Evolutionary conservation across 2,797 vertebrate genomes (phyloP), one percentile per base, ranked within the genome.

Genomic region (Gymnothorax javanicus): DNA sequence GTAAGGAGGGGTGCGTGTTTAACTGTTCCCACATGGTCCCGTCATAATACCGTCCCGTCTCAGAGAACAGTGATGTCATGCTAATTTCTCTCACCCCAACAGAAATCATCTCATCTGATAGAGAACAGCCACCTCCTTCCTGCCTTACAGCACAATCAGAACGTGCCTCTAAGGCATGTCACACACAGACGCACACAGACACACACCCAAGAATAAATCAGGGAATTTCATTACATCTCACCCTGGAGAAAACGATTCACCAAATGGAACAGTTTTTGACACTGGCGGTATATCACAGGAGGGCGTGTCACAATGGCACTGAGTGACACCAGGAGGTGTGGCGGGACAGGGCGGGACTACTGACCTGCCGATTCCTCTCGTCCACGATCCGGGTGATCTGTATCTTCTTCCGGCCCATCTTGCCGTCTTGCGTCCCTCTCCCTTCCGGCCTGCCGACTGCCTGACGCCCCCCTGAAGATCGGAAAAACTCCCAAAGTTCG

Each of bases 401-500:
- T 96, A 99, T 99, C 98, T 99, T 99, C 97, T 99, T 99, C 91
- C 98, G 96, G 95, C 99, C 98, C 98, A 99, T 99, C 95, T 96
- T 97, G 88, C 90, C 89, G 88, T 94, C 94, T 94, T 95, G 92
- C 86, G 93, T 95, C 94, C 95, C 93, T 93, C 27, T 43, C 71
- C 71, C 50, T 11, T 50, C n/a, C 71, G 4, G 11, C 71, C 71
- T 75, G 71, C 33, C 27, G 71, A 13, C 71, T 75, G 27, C 27
- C 96, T 96, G 95, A 94, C 96, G 96, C 95, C 96, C 96, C 96
- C 92, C 87, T 96, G 95, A 97, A 96, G 95, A 96, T 95, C 93
- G 91, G 93, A 95, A 95, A 96, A 97, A 96, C 95, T 95, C 96
- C 91, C 86, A 95, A 43, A 93, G 91, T 94, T 95, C 93, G 90